These are phyloP conservation scores for Hippoglossus hippoglossus DNA, from an alignment of 2,797 vertebrate species.

Conservation along the genomic window DNA sequence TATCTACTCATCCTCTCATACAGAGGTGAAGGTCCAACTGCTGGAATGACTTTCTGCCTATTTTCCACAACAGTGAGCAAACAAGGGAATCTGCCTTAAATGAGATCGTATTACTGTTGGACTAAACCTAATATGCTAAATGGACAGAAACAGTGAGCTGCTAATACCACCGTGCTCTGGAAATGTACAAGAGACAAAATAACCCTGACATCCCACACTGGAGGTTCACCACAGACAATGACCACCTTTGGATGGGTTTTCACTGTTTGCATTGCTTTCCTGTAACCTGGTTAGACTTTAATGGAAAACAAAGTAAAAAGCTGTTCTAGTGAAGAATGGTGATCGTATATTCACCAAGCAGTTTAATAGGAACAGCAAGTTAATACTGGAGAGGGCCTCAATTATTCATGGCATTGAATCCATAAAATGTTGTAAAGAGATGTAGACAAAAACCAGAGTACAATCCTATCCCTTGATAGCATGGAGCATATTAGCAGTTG, in stretches of 20 bases:
- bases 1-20: constrained; percentile 10
- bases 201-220: background rate
- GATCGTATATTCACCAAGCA: background rate
- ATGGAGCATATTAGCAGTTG: too few relatives aligned
- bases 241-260: background rate
- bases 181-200: constrained; percentile 7
- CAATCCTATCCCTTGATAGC: too few relatives aligned
- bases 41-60: constrained; percentile 38
- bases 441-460: too few relatives aligned
- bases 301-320: background rate
- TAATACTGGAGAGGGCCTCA: too few relatives aligned
- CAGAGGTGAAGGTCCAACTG: constrained; percentile 25
- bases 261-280: too few relatives aligned
- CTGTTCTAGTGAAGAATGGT: background rate
- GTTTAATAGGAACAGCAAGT: too few relatives aligned
- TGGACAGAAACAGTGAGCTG: constrained; percentile 17
- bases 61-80: constrained; percentile 48
- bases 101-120: constrained; percentile 40
- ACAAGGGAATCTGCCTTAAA: constrained; percentile 40
- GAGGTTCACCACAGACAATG: constrained; percentile 17
- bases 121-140: constrained; percentile 50
- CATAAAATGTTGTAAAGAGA: too few relatives aligned
- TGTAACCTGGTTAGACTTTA: too few relatives aligned
- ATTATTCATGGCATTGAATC: too few relatives aligned
- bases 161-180: background rate